phyloP scores from a whole-genome alignment of 35 echinoderm and acorn worm genomes.

The Amphiura filiformis region DNA sequence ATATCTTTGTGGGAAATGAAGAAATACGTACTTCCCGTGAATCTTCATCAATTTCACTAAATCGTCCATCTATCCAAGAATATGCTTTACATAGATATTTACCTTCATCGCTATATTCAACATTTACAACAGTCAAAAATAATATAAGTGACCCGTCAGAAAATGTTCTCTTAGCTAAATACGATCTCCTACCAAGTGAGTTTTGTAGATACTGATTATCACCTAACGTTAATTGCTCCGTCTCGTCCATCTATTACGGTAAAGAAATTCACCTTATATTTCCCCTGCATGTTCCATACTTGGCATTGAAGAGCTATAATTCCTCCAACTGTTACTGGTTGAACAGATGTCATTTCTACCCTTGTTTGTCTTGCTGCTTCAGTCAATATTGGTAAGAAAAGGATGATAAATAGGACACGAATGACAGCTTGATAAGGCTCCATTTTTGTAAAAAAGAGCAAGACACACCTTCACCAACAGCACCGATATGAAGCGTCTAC shows the following conservation, averaged over 20 bases:
- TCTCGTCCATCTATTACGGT: not conserved
- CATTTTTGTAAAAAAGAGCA: too few species aligned
- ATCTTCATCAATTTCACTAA: not conserved
- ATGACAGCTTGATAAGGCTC: too few species aligned
- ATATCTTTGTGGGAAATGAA: not conserved
- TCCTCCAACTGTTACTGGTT: not conserved
- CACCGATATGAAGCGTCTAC: too few species aligned
- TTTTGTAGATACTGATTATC: not conserved
- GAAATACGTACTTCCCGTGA: not conserved
- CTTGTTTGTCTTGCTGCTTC: not conserved
- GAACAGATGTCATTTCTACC: not conserved
- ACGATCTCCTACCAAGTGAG: not conserved
- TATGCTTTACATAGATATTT: not conserved
- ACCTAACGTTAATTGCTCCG: not conserved
- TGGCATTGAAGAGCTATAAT: not conserved
- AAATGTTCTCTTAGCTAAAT: too few species aligned
- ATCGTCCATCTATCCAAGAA: not conserved
- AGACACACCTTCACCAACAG: too few species aligned
- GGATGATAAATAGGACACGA: too few species aligned
- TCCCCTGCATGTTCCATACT: not conserved
- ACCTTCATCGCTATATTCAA: not conserved
- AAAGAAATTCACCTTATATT: not conserved
- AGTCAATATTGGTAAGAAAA: too few species aligned
- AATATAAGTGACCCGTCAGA: too few species aligned
- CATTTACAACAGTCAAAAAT: too few species aligned